Evolutionary conservation across 2,797 vertebrate genomes (phyloP).

Genomic region (Epinephelus coioides): DNA sequence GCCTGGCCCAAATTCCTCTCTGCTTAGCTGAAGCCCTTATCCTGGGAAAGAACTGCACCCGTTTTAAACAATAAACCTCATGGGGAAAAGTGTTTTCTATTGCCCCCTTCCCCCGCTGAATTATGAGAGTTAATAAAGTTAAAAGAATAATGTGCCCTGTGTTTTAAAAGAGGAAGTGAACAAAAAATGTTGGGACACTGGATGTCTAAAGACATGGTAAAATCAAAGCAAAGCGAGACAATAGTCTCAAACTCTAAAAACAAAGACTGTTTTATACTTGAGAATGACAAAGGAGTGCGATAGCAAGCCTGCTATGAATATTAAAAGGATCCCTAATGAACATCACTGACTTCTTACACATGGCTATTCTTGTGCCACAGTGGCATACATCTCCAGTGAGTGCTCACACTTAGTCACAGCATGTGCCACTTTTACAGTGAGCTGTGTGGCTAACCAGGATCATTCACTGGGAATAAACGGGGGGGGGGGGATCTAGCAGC

Average conservation of each 20-base stretch:
- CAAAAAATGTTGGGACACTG: constrained; percentile 45
- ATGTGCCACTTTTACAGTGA: constrained; percentile 53
- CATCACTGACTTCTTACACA: constrained; percentile 42
- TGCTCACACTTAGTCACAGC: constrained; percentile 63
- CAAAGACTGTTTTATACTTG: constrained; percentile 40
- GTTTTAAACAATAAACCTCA: constrained; percentile 85
- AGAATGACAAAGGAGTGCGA: constrained; percentile 52
- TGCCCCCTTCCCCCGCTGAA: constrained; percentile 69
- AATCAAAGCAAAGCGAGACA: constrained; percentile 38
- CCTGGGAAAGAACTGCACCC: constrained; percentile 84
- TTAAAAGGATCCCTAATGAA: constrained; percentile 47
- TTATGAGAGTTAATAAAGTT: constrained; percentile 83
- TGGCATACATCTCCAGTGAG: constrained; percentile 58
- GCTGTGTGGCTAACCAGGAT: constrained; percentile 41
- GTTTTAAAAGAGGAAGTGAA: constrained; percentile 72
- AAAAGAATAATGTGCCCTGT: constrained; percentile 78
- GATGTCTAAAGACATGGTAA: constrained; percentile 39
- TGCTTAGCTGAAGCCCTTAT: constrained; percentile 84
- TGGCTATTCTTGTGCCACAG: constrained; percentile 49
- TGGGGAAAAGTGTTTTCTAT: constrained; percentile 79
- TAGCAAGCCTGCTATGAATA: constrained; percentile 38
- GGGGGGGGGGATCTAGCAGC: constrained; percentile 45
- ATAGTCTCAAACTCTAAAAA: constrained; percentile 28
- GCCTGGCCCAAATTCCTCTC: constrained; percentile 85
- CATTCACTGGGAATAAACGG: constrained; percentile 50